Percentiles rank a stretch among this genome's conserved stretches.
Conservation (phyloP, 2,113 vertebrate genomes). For the rabbit (Oryctolagus cuniculus) region DNA sequence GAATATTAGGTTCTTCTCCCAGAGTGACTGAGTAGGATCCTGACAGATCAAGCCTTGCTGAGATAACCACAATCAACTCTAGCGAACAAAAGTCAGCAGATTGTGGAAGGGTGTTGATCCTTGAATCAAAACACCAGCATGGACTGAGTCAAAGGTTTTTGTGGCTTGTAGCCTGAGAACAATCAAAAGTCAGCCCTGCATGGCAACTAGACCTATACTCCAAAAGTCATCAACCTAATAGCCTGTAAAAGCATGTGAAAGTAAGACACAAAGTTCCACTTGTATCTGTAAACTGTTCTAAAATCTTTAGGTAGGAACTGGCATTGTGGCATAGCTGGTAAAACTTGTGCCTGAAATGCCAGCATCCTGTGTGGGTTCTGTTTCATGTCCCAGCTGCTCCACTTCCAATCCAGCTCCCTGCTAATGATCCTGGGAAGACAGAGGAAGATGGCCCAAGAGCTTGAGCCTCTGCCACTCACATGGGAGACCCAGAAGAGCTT, state of each 20-base stretch:
- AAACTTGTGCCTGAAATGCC: too few relatives aligned
- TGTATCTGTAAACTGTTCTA: not conserved
- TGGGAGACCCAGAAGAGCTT: too few relatives aligned
- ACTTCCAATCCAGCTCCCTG: too few relatives aligned
- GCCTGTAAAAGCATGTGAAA: not conserved
- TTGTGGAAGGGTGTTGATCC: not conserved
- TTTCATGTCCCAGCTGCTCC: too few relatives aligned
- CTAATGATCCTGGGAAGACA: too few relatives aligned
- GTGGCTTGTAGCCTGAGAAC: not conserved
- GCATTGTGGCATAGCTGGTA: too few relatives aligned
- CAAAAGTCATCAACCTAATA: not conserved
- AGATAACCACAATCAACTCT: not conserved
- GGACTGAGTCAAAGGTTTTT: not conserved
- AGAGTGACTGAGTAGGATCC: not conserved
- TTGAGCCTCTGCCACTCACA: too few relatives aligned
- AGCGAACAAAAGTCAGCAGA: not conserved
- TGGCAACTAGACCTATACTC: not conserved
- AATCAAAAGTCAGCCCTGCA: not conserved
- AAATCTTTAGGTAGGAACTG: not conserved
- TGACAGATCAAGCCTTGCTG: not conserved
- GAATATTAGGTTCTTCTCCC: not conserved
- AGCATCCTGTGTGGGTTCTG: too few relatives aligned
- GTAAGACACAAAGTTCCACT: not conserved
- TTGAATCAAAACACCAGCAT: not conserved
- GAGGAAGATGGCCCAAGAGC: too few relatives aligned